Conservation (phyloP, 2,888 invertebrate genomes). For the Lithosia quadra region DNA sequence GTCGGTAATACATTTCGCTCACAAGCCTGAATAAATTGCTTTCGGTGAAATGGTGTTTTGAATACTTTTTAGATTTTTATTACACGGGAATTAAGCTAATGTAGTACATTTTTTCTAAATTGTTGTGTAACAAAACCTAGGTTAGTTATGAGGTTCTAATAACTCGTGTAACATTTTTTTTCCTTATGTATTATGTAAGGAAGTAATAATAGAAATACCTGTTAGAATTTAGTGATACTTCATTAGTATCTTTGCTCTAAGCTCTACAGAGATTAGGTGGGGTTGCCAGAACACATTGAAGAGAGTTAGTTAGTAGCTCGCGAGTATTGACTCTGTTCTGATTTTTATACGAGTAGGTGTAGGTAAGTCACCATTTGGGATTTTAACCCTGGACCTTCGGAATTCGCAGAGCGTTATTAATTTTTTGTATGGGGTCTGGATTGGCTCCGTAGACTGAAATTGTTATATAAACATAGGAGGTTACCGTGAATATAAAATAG, state of each 20-base stretch:
- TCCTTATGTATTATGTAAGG: not conserved
- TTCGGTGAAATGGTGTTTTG: constrained; percentile 32
- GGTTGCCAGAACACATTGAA: no score
- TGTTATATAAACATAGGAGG: no score
- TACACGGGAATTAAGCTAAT: not conserved
- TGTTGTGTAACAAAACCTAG: not conserved
- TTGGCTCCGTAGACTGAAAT: no score
- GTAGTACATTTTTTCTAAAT: not conserved
- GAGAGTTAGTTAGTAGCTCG: no score
- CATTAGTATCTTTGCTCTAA: not conserved
- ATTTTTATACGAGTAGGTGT: no score
- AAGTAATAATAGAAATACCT: not conserved
- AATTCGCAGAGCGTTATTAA: no score
- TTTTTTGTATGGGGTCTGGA: no score
- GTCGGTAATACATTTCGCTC: constrained; percentile 34
- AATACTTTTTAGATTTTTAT: constrained; percentile 26
- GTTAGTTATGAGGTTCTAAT: not conserved
- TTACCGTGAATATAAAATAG: no score
- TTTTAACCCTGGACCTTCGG: no score
- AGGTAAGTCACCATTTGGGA: no score
- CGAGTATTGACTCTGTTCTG: no score
- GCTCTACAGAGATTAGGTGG: not conserved
- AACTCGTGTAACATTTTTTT: not conserved
- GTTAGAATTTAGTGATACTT: not conserved
- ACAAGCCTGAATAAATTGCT: constrained; percentile 33